Base-by-base conservation (phyloP, 2,797 vertebrate genomes). In the Gobionotothen gibberifrons region DNA sequence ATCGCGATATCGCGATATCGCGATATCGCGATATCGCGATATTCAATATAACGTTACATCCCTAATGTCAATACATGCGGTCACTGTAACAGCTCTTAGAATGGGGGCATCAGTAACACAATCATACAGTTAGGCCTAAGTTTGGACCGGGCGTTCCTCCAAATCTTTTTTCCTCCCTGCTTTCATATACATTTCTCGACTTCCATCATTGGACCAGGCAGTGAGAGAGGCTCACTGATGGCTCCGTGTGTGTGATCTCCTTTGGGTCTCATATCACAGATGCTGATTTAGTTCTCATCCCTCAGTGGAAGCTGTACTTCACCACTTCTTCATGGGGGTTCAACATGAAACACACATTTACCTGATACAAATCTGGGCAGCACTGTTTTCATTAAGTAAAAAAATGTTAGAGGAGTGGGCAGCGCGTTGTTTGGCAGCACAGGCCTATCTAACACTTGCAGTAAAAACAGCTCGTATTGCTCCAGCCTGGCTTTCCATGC, bases 31-130 rank as follows among this genome's bases (percentile, higher is more conserved):
- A n/a, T n/a, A n/a, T n/a, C n/a, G n/a, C n/a, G n/a, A n/a, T n/a
- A n/a, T n/a, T n/a, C n/a, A n/a, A n/a, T n/a, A n/a, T n/a, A n/a
- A n/a, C n/a, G n/a, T n/a, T n/a, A n/a, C n/a, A n/a, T n/a, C n/a
- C n/a, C n/a, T n/a, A n/a, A n/a, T n/a, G n/a, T 5, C n/a, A 29
- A 14, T 12, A 5, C 17, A 9, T 65, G 44, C 63, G n/a, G 29
- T 55, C 2, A 4, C 17, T 51, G 6, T 43, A 21, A 42, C 42
- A 71, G 21, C 22, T 9, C 32, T 29, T 22, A 52, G 79, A 56
- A 89, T 78, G 90, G 87, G 90, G 88, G 88, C 91, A 90, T 93
- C 84, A 70, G 84, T 86, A 86, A 86, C 90, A 89, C 82, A 83
- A 73, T 59, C 81, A 80, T 76, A 40, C 79, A 40, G 76, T 69